phyloP scores from a whole-genome alignment of 2,888 invertebrate genomes.

The Pristionchus arcanus region DNA sequence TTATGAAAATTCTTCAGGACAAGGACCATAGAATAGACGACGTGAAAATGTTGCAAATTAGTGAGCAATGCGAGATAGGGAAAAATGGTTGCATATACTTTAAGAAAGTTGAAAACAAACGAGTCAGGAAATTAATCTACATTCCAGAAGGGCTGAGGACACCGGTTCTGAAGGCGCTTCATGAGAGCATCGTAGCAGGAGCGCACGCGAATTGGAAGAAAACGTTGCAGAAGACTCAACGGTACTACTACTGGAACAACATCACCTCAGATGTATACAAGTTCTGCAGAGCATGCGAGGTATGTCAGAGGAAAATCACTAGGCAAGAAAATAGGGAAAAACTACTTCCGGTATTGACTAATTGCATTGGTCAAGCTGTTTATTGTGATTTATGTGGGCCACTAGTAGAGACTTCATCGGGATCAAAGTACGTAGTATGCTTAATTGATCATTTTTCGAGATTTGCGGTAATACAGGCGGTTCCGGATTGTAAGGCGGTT shows the following conservation, averaged over 20 bases:
- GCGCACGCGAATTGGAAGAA: slow-evolving; percentile 8
- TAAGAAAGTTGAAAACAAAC: neutral
- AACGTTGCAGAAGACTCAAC: neutral
- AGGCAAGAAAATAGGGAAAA: neutral
- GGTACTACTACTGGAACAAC: slow-evolving; percentile 3
- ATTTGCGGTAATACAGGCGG: neutral
- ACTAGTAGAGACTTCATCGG: neutral
- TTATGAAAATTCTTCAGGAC: neutral
- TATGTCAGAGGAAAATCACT: neutral
- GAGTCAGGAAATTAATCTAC: neutral
- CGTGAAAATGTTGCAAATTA: neutral
- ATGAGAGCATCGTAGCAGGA: neutral
- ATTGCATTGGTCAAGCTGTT: neutral
- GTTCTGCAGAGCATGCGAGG: neutral
- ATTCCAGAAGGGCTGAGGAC: neutral
- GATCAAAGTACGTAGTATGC: neutral
- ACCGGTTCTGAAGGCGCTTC: neutral
- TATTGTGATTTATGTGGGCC: neutral
- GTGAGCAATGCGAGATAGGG: slow-evolving; percentile 5
- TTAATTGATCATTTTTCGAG: neutral
- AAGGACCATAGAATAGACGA: neutral
- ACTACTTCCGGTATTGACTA: neutral
- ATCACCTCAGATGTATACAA: neutral
- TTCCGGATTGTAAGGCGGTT: neutral
- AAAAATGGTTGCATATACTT: neutral